Conservation (phyloP, 2,113 vertebrate genomes). For the Corynorhinus townsendii region DNA sequence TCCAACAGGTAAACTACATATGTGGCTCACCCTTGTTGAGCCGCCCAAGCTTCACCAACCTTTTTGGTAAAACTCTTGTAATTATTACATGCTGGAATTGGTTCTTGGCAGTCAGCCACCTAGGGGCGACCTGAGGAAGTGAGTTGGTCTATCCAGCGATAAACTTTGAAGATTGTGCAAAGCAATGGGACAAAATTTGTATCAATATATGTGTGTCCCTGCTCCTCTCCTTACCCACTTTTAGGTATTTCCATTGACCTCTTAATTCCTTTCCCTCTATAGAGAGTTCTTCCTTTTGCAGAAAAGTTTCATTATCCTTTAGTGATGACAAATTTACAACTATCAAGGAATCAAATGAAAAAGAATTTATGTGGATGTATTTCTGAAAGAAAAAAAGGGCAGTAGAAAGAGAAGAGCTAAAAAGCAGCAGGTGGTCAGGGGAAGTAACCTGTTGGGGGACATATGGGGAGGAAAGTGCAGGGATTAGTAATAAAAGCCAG, state of each 20-base stretch:
- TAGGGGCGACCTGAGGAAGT: background rate
- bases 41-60: too few relatives aligned
- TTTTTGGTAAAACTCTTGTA: too few relatives aligned
- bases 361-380: background rate
- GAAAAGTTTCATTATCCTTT: background rate
- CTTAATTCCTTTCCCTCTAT: background rate
- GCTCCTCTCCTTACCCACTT: background rate
- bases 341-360: background rate
- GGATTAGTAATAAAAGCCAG: background rate
- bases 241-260: background rate
- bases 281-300: background rate
- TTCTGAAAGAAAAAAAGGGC: background rate
- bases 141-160: background rate
- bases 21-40: too few relatives aligned
- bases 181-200: background rate
- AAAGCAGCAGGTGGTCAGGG: background rate
- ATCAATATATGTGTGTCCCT: accelerated
- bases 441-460: background rate
- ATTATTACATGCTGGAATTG: too few relatives aligned
- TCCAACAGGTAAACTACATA: too few relatives aligned
- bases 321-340: background rate
- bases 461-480: background rate
- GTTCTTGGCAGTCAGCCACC: background rate
- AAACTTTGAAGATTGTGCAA: background rate
- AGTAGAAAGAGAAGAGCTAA: background rate